A percentile compares a stretch with the other conserved stretches of the same genome.
Conservation (phyloP, 1,140 invertebrate species). For the Tetramorium simillimum region DNA sequence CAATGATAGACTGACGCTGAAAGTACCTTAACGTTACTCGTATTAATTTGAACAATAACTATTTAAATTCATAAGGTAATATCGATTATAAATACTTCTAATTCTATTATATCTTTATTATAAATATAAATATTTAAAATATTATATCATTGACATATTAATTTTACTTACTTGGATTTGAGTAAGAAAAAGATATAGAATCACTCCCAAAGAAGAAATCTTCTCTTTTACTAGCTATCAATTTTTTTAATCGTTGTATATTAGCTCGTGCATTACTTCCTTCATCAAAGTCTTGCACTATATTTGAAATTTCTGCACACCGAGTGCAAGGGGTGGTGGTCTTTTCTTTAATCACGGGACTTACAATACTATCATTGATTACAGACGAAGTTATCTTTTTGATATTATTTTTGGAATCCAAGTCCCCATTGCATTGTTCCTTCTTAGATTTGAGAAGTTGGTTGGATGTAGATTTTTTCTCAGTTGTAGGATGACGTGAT, state of each 20-base stretch:
- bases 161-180: conserved; percentile 42
- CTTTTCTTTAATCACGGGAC: not conserved
- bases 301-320: conserved; percentile 17
- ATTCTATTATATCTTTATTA: no score
- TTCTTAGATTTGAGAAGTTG: not conserved
- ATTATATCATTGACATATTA: not conserved
- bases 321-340: not conserved
- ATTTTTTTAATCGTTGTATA: conserved; percentile 75
- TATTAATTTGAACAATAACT: not conserved
- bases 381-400: not conserved
- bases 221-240: conserved; percentile 71
- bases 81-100: no score
- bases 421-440: not conserved
- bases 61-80: not conserved
- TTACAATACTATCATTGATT: not conserved
- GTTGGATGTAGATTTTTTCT: not conserved
- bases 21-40: no score
- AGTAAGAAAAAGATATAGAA: conserved; percentile 22
- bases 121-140: no score
- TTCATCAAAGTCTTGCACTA: conserved; percentile 49
- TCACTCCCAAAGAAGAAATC: conserved; percentile 74
- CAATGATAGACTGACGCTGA: no score
- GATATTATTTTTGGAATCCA: not conserved
- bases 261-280: conserved; percentile 68
- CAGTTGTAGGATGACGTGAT: not conserved